A percentile compares a stretch with the other conserved stretches of the same genome.
phyloP scores from a whole-genome alignment of 2,888 invertebrate genomes.

The Plebejus melissa region DNA sequence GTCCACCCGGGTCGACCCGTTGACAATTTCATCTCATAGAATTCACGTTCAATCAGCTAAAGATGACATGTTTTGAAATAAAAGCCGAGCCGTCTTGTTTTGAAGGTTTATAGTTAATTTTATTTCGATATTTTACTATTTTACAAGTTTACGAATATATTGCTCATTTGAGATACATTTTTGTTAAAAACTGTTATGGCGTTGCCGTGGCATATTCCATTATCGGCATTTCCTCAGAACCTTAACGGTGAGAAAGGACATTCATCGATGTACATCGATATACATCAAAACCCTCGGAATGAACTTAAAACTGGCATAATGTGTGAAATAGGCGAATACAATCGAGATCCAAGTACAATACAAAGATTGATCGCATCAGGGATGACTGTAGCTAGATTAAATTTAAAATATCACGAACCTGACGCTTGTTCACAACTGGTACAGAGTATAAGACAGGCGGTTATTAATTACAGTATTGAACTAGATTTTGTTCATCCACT shows the following conservation, averaged over 20 bases:
- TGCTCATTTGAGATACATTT: neutral
- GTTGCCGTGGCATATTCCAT: constrained; percentile 68
- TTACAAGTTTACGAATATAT: neutral
- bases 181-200: constrained; percentile 46
- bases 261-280: constrained; percentile 47
- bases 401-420: constrained; percentile 63
- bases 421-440: constrained; percentile 65
- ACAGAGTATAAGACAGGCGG: constrained; percentile 68
- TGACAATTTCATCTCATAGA: too few species aligned
- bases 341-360: constrained; percentile 60
- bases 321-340: constrained; percentile 65
- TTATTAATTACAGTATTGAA: constrained; percentile 70
- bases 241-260: constrained; percentile 44
- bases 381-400: constrained; percentile 69
- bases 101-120: neutral
- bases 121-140: neutral
- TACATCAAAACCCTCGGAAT: constrained; percentile 62
- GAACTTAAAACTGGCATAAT: constrained; percentile 68
- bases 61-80: too few species aligned
- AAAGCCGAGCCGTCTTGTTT: neutral
- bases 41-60: too few species aligned
- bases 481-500: constrained; percentile 71
- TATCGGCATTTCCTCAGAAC: constrained; percentile 50
- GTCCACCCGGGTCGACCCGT: too few species aligned
- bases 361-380: constrained; percentile 68